Conservation (phyloP, 2,888 invertebrate species). For the Rotaria macrura region DNA sequence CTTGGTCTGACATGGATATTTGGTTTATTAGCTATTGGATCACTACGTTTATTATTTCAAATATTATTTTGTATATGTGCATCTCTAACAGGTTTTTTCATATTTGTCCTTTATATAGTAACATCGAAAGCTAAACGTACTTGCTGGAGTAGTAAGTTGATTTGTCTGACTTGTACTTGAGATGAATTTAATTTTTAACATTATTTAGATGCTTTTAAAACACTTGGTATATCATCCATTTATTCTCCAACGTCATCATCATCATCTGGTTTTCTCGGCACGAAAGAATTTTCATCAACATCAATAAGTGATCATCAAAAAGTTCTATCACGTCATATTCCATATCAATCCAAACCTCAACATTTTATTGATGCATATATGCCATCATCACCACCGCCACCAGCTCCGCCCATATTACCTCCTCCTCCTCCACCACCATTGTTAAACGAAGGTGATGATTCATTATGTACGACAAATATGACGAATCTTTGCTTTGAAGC, state of each 20-base stretch:
- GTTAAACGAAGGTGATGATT: background rate
- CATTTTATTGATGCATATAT: background rate
- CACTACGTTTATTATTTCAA: conserved; percentile 41
- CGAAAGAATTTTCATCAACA: background rate
- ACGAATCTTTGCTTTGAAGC: background rate
- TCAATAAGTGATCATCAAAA: background rate
- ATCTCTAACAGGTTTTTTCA: conserved; percentile 41
- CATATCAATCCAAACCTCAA: background rate
- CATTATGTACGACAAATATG: background rate
- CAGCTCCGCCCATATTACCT: background rate
- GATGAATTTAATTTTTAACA: too few relatives aligned
- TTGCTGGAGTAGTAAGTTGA: background rate
- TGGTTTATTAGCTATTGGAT: conserved; percentile 43
- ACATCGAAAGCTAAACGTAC: background rate
- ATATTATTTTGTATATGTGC: conserved; percentile 45
- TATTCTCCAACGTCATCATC: conserved; percentile 1
- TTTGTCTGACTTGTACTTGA: background rate
- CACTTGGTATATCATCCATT: background rate
- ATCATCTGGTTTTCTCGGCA: background rate
- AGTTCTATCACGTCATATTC: background rate
- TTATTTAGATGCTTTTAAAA: background rate
- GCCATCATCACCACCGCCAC: background rate
- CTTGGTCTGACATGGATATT: conserved; percentile 48
- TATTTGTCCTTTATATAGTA: conserved; percentile 40
- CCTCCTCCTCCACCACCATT: background rate